Evolutionary conservation across 2,888 invertebrate genomes (phyloP).

Genomic region (Atherix ibis): DNA sequence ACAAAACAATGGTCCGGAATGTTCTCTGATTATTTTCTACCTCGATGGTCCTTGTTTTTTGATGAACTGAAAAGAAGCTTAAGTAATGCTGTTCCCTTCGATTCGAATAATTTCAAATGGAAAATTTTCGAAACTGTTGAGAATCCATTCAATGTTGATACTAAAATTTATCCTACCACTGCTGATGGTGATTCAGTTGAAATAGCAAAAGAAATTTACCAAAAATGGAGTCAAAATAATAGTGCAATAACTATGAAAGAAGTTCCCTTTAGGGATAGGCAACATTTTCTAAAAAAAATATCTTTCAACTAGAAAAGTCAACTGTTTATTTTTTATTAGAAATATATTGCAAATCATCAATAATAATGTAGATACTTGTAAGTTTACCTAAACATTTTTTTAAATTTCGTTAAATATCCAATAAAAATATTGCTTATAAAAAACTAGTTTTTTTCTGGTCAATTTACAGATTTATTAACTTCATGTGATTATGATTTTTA

Average conservation of each 20-base stretch:
- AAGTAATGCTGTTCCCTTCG: conserved; percentile 36
- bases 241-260: not conserved
- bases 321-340: no score
- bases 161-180: conserved; percentile 32
- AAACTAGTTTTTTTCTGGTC: no score
- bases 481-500: no score
- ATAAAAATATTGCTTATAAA: no score
- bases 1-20: conserved; percentile 82
- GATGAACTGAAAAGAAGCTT: conserved; percentile 40
- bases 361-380: no score
- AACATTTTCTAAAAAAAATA: no score
- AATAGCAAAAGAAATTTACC: conserved; percentile 9
- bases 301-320: no score
- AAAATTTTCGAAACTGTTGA: conserved; percentile 46
- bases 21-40: conserved; percentile 49
- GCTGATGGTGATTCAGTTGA: conserved; percentile 24
- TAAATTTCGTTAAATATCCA: no score
- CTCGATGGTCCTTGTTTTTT: conserved; percentile 63
- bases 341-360: no score
- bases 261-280: no score
- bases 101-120: conserved; percentile 39
- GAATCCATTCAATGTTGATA: conserved; percentile 44
- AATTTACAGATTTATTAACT: no score
- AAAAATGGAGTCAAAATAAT: conserved; percentile 8
- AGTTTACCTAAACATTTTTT: no score